These are phyloP conservation scores for Drosophila funebris DNA, from an alignment of 1,140 invertebrate genomes.

Conservation along the genomic window DNA sequence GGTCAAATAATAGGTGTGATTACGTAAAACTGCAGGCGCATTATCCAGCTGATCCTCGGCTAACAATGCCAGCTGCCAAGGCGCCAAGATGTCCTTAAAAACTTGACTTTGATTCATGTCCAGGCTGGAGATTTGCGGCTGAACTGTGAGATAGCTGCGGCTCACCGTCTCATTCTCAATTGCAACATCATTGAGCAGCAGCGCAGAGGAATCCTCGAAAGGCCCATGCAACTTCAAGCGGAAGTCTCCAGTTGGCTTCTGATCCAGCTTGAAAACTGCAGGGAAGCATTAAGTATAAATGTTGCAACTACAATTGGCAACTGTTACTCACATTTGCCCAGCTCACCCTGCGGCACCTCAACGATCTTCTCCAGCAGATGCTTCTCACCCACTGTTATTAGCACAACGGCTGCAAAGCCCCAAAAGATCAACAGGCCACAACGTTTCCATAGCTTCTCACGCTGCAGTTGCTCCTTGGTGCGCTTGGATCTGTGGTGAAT, in stretches of 20 bases:
- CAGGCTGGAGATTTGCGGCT: conserved; percentile 60
- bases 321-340: conserved; percentile 60
- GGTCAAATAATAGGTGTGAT: conserved; percentile 66
- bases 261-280: conserved; percentile 61
- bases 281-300: neutral
- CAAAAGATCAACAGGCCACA: conserved; percentile 63
- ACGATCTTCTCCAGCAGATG: conserved; percentile 76
- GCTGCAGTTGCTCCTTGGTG: conserved; percentile 61
- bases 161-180: conserved; percentile 46
- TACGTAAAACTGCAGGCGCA: conserved; percentile 53
- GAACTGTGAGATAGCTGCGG: conserved; percentile 60
- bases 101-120: conserved; percentile 43
- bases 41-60: conserved; percentile 45
- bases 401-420: conserved; percentile 62
- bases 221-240: conserved; percentile 63
- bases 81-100: conserved; percentile 59
- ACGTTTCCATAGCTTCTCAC: conserved; percentile 61
- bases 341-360: conserved; percentile 60
- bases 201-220: conserved; percentile 47
- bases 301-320: neutral
- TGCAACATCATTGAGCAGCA: neutral
- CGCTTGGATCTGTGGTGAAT: conserved; percentile 68
- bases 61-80: conserved; percentile 64
- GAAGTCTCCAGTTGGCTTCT: conserved; percentile 75
- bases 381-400: conserved; percentile 75